Evolutionary conservation across 2,797 vertebrate species (phyloP), one percentile per base, ranked within the genome.

Genomic region (Fringilla coelebs): DNA sequence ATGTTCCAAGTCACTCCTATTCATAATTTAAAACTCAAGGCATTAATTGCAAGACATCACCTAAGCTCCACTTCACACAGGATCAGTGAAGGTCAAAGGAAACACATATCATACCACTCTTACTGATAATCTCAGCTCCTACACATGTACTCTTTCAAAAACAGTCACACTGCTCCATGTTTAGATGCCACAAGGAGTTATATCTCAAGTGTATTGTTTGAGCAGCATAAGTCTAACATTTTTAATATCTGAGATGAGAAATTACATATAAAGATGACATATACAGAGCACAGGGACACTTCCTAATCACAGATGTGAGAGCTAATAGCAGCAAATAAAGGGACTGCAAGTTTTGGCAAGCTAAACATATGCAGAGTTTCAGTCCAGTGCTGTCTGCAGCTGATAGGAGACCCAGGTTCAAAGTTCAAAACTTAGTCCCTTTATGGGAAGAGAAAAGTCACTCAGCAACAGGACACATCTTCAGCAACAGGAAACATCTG

Each of bases 401-500:
- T 63, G 78, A 90, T 3, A 88, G 72, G 54, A 92, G 63, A 86
- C 32, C 3, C 4, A 61, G 20, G 57, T 72, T 85, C 78, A 49
- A 49, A 77, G 86, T 89, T 92, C 67, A 91, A 92, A 85, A 95
- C 34, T 55, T 71, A 85, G 26, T 92, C 76, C 82, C 80, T 94
- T 94, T 72, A 74, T 29, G 36, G 84, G 80, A 91, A 90, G 31
- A 83, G 63, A 89, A 76, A 91, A 94, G 77, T 68, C 58, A 75
- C 81, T 91, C 83, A 55, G 94, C 93, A 96, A 94, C 93, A 97
- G 96, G 95, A 97, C 96, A 96, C 90, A 92, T 96, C 95, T 96
- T 93, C 97, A 96, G 95, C 89, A 96, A 96, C 89, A 98, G 96
- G 96, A 98, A 98, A 97, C 92, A 97, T 96, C 94, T 96, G 88